A percentile compares a stretch with the other conserved stretches of the same genome.
Conservation (phyloP, 2,888 invertebrate species). For the Xanthorhoe designata region DNA sequence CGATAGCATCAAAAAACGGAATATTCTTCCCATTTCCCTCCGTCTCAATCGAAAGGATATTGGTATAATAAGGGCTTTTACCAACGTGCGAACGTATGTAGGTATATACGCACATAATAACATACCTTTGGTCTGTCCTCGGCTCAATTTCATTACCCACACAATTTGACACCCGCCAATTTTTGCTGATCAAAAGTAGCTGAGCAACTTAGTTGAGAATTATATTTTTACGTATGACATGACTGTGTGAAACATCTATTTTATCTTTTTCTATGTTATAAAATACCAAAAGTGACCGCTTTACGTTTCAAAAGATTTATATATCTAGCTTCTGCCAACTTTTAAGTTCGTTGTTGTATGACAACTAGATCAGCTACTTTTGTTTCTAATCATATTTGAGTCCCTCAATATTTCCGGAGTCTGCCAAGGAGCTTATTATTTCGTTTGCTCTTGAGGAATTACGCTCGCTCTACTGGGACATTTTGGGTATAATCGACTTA, state of each 20-base stretch:
- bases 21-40: conserved; percentile 52
- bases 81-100: conserved; percentile 42
- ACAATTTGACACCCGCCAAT: neutral
- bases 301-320: too few relatives aligned
- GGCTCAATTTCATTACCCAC: conserved; percentile 23
- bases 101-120: conserved; percentile 45
- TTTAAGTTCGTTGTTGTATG: neutral
- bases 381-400: conserved; percentile 53
- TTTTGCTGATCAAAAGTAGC: conserved; percentile 26
- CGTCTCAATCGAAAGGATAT: conserved; percentile 58
- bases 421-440: conserved; percentile 58
- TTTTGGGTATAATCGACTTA: conserved; percentile 40
- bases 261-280: too few relatives aligned
- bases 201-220: conserved; percentile 39
- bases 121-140: conserved; percentile 32
- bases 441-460: conserved; percentile 59
- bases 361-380: conserved; percentile 5
- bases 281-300: too few relatives aligned
- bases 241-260: too few relatives aligned
- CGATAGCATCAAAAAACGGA: conserved; percentile 41
- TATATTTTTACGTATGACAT: too few relatives aligned
- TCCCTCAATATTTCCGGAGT: conserved; percentile 46
- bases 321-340: too few relatives aligned
- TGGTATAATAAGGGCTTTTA: conserved; percentile 58
- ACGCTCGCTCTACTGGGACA: conserved; percentile 51